A percentile compares a stretch with the other conserved stretches of the same genome.
phyloP scores from a whole-genome alignment of 2,113 vertebrate species.

The Coreoperca whiteheadi region DNA sequence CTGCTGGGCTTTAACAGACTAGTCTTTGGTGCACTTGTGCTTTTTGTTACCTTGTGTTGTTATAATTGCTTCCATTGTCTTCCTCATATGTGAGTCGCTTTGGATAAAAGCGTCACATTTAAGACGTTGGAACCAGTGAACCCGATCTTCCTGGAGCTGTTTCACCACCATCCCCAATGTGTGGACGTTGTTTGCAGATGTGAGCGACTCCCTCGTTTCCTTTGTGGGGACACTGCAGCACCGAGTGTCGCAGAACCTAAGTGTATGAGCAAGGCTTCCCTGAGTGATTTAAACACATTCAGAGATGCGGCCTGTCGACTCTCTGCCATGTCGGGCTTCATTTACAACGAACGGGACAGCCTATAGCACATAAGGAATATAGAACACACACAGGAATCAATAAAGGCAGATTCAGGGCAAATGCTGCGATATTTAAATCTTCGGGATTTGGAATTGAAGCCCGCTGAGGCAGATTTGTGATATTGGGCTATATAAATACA shows the following conservation, averaged over 20 bases:
- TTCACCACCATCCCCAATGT: neutral
- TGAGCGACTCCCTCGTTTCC: neutral
- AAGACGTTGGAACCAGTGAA: neutral
- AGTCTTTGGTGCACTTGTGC: too few relatives aligned
- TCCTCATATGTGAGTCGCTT: too few relatives aligned
- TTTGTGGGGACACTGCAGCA: neutral
- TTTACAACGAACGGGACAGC: constrained; percentile 4
- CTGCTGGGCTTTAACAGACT: too few relatives aligned
- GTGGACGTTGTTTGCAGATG: neutral
- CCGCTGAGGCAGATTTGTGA: too few relatives aligned
- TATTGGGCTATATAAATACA: too few relatives aligned
- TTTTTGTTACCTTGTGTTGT: too few relatives aligned
- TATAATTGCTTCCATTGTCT: too few relatives aligned
- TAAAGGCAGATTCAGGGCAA: too few relatives aligned
- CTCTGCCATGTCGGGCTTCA: constrained; percentile 16
- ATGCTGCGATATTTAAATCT: neutral
- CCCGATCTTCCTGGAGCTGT: too few relatives aligned
- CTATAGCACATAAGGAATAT: constrained; percentile 25
- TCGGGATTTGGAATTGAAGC: neutral
- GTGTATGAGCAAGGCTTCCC: constrained; percentile 54
- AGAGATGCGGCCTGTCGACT: constrained; percentile 30
- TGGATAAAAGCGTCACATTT: too few relatives aligned
- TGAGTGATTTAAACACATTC: constrained; percentile 54
- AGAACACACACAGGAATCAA: neutral
- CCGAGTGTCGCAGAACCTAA: constrained; percentile 57